These are phyloP conservation scores for Cyanoramphus novaezelandiae DNA, from an alignment of 2,113 vertebrate species.

Conservation along the genomic window DNA sequence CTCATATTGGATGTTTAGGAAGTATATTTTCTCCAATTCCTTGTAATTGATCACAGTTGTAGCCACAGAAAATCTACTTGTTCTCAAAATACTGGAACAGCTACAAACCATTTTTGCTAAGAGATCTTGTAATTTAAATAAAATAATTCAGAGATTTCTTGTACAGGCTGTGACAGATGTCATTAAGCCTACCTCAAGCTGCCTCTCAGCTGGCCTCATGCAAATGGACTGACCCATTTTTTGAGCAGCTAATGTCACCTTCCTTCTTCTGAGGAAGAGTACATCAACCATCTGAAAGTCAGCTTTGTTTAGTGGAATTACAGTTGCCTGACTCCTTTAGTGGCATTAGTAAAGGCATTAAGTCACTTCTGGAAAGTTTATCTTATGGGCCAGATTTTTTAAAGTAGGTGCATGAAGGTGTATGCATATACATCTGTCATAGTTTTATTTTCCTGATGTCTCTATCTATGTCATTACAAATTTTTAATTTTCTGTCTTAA, in stretches of 20 bases:
- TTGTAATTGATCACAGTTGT: not conserved
- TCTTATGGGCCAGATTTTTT: not conserved
- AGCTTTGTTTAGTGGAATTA: not conserved
- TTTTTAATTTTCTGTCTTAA: not conserved
- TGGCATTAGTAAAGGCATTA: not conserved
- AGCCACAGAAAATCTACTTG: not conserved
- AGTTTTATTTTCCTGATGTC: not conserved
- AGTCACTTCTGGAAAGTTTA: not conserved
- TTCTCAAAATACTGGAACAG: not conserved
- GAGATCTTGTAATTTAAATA: not conserved
- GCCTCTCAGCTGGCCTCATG: not conserved
- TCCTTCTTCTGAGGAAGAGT: not conserved
- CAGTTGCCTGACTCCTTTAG: not conserved
- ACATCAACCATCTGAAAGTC: not conserved
- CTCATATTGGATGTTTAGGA: not conserved
- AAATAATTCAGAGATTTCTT: not conserved
- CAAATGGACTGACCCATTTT: not conserved
- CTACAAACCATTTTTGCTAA: not conserved
- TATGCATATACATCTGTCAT: accelerated
- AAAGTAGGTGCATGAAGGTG: not conserved
- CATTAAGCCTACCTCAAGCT: not conserved
- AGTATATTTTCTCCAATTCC: not conserved
- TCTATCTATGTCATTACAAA: not conserved
- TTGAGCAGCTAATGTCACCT: not conserved
- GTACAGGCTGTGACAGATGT: not conserved